Conservation (phyloP, 2,797 vertebrate species). For the Xiphophorus birchmanni region DNA sequence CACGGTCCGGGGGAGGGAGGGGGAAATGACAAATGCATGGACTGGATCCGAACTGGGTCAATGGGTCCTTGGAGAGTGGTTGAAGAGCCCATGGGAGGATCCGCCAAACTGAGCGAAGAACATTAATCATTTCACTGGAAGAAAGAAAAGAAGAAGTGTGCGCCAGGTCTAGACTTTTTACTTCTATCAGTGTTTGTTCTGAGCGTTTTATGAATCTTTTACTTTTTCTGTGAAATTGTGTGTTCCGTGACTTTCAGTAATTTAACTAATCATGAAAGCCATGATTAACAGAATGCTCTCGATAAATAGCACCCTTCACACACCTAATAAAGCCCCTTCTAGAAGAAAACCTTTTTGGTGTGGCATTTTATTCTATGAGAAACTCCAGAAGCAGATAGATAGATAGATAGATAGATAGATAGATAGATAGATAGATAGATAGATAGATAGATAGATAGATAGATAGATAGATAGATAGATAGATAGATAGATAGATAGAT, state of each 20-base stretch:
- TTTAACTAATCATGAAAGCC: neutral
- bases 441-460: constrained; percentile 1
- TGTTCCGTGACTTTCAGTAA: neutral
- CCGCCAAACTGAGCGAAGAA: constrained; percentile 10
- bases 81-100: constrained; percentile 17
- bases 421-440: neutral
- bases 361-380: neutral
- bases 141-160: constrained; percentile 3
- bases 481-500: neutral
- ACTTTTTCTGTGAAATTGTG: neutral
- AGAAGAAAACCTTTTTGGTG: neutral
- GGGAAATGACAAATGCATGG: constrained; percentile 49
- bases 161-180: neutral
- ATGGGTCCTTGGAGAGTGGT: constrained; percentile 49
- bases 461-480: neutral
- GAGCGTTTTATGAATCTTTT: neutral
- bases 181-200: neutral
- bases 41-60: constrained; percentile 69
- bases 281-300: neutral
- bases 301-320: neutral
- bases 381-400: neutral
- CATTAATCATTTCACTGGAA: constrained; percentile 26
- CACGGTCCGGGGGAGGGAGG: constrained; percentile 5
- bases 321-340: neutral
- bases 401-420: neutral